These are phyloP conservation scores for Litocranius walleri DNA, from an alignment of 2,113 vertebrate species.

Conservation along the genomic window DNA sequence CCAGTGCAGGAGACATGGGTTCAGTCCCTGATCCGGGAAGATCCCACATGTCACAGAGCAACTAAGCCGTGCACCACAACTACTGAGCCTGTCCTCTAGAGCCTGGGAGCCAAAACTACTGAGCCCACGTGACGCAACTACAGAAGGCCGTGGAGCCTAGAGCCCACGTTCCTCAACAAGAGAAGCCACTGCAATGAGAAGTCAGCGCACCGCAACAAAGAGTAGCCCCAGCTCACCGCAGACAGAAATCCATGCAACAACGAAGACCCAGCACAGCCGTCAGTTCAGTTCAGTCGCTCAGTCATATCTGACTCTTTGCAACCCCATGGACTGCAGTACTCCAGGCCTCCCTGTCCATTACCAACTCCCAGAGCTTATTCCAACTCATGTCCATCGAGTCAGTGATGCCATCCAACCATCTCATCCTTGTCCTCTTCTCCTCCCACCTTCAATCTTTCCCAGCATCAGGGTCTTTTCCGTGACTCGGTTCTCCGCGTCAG, in stretches of 20 bases:
- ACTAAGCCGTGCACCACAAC: not conserved
- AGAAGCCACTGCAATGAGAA: not conserved
- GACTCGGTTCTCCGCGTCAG: accelerated
- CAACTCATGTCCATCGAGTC: accelerated
- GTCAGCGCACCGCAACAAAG: accelerated
- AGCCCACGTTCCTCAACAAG: not conserved
- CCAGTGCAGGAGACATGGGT: not conserved
- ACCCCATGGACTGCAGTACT: accelerated
- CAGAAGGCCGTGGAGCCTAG: not conserved
- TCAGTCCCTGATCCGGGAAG: not conserved
- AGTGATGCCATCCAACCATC: not conserved
- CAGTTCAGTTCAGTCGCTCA: not conserved
- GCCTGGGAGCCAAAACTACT: not conserved
- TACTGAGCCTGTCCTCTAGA: not conserved
- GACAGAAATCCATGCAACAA: accelerated
- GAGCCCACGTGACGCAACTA: not conserved
- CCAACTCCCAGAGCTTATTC: not conserved
- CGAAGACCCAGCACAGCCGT: not conserved
- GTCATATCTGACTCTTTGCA: not conserved
- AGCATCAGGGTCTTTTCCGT: not conserved
- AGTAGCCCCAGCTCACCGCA: not conserved
- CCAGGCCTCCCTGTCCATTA: not conserved
- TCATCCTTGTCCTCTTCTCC: not conserved
- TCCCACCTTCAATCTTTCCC: not conserved
- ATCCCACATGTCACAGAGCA: not conserved